phyloP scores from a whole-genome alignment of 2,888 invertebrate species.

The Acrocera orbiculus region DNA sequence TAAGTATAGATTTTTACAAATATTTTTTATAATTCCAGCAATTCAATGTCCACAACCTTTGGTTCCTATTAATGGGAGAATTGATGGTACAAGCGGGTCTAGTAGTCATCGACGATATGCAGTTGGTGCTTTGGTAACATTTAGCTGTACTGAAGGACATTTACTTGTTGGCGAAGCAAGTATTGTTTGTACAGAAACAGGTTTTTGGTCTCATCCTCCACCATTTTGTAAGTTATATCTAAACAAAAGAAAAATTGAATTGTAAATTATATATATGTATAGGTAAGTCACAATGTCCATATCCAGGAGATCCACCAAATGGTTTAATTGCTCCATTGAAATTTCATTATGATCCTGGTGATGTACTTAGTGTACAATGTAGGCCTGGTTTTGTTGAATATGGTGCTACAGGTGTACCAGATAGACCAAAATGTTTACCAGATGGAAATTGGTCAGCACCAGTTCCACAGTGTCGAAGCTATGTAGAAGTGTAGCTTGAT shows the following conservation, averaged over 20 bases:
- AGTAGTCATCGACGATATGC: slow-evolving; percentile 43
- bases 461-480: slow-evolving; percentile 48
- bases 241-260: background rate
- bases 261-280: slow-evolving; percentile 5
- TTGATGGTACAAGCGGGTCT: slow-evolving; percentile 27
- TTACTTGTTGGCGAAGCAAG: slow-evolving; percentile 50
- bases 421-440: slow-evolving; percentile 43
- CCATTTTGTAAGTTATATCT: slow-evolving; percentile 47
- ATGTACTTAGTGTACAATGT: slow-evolving; percentile 50
- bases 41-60: slow-evolving; percentile 65
- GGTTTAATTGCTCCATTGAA: slow-evolving; percentile 52
- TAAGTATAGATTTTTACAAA: no score
- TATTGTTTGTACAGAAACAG: slow-evolving; percentile 72
- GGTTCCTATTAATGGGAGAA: slow-evolving; percentile 52
- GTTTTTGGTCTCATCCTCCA: slow-evolving; percentile 73
- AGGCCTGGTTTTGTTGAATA: slow-evolving; percentile 43
- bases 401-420: slow-evolving; percentile 34
- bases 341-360: slow-evolving; percentile 56
- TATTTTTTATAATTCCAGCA: no score
- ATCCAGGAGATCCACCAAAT: slow-evolving; percentile 52
- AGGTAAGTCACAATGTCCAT: slow-evolving; percentile 57
- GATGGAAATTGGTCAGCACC: slow-evolving; percentile 52
- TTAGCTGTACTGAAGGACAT: slow-evolving; percentile 52
- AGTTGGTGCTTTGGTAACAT: slow-evolving; percentile 65
- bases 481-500: slow-evolving; percentile 41